phyloP scores from a whole-genome alignment of 2,888 invertebrate species.

The Tetragnatha montana region DNA sequence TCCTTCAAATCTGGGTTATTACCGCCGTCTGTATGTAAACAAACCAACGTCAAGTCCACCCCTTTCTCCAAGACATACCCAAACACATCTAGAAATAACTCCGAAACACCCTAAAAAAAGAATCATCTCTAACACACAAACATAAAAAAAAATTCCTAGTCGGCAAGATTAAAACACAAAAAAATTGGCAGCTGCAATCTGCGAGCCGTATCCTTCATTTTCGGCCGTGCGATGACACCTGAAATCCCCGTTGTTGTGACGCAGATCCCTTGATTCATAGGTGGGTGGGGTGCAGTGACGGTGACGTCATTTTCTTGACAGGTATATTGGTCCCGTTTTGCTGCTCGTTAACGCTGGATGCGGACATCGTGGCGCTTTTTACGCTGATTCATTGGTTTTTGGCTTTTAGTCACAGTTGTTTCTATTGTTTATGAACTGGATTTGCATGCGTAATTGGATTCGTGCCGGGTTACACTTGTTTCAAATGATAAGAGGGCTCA shows the following conservation, averaged over 20 bases:
- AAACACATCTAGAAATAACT: not conserved
- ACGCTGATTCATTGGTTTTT: no score
- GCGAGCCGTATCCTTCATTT: constrained; percentile 19
- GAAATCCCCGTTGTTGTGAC: constrained; percentile 47
- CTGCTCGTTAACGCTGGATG: not conserved
- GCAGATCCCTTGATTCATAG: constrained; percentile 46
- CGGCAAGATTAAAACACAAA: not conserved
- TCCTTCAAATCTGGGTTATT: no score
- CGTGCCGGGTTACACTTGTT: no score
- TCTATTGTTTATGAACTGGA: no score
- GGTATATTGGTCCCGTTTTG: constrained; percentile 20
- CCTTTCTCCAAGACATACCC: not conserved
- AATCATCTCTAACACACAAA: not conserved
- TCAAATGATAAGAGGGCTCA: no score
- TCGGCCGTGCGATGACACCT: constrained; percentile 48
- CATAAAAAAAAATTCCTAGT: not conserved
- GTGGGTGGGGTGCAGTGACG: constrained; percentile 4
- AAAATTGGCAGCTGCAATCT: not conserved
- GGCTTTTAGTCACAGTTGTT: no score
- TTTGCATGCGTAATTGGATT: no score
- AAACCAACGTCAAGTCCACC: no score
- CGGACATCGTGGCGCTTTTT: no score
- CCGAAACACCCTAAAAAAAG: not conserved
- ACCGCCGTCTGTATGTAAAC: no score
- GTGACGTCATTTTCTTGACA: constrained; percentile 29